Evolutionary conservation across 2,888 invertebrate species (phyloP).

Genomic region (Papilio gigon): DNA sequence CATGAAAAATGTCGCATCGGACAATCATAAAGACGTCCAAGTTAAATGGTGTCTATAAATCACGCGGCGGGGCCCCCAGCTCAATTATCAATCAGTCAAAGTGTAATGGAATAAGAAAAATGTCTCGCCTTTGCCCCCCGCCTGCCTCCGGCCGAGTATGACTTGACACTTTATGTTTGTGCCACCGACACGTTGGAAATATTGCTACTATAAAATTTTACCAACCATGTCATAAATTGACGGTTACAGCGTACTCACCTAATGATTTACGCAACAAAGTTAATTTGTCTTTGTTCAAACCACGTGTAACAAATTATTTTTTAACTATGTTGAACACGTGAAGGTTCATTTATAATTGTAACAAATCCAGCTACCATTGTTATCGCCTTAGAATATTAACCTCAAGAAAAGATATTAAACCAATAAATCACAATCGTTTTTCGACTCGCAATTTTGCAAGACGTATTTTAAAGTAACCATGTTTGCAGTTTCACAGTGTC

Average conservation of each 20-base stretch:
- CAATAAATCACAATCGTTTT: too few species aligned
- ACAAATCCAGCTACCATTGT: too few species aligned
- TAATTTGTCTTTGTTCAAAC: neutral
- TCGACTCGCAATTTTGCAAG: too few species aligned
- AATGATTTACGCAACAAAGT: neutral
- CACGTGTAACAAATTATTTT: neutral
- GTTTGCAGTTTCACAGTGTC: neutral
- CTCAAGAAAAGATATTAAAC: too few species aligned
- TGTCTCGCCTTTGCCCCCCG: conserved; percentile 19
- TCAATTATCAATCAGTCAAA: conserved; percentile 48
- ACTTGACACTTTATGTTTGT: conserved; percentile 31
- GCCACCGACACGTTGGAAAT: neutral
- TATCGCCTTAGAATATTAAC: neutral
- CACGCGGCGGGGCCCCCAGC: conserved; percentile 47
- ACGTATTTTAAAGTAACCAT: neutral
- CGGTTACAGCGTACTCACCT: neutral
- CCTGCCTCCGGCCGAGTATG: conserved; percentile 9
- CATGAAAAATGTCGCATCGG: conserved; percentile 44
- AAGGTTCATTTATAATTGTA: too few species aligned
- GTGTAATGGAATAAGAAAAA: conserved; percentile 39
- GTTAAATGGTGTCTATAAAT: conserved; percentile 47
- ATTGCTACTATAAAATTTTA: neutral
- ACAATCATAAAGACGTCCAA: conserved; percentile 42
- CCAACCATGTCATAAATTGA: too few species aligned
- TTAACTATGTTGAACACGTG: too few species aligned